Evolutionary conservation across 2,797 vertebrate genomes (phyloP), one percentile per base, ranked within the genome.

Genomic region (Sitta carolinensis): DNA sequence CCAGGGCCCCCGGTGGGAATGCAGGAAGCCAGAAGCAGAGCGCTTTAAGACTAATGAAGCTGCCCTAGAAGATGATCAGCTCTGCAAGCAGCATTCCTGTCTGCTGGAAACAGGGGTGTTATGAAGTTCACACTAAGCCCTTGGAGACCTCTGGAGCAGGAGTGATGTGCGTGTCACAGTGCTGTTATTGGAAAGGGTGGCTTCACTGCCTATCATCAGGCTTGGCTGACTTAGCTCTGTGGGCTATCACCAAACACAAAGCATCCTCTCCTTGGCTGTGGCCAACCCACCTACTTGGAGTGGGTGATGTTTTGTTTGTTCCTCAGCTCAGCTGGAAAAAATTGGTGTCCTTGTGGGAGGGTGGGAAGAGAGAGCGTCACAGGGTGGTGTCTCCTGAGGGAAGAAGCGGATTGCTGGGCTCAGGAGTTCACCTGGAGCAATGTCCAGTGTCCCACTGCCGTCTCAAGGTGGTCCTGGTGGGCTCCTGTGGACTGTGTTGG

Each of bases 271-370:
- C 72, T 72, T 2, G 75, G 54, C 84, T 2, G 0, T 69, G 78
- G 81, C 88, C 70, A 95, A 23, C 76, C 87, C 87, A 87, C 82
- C 89, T 87, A n/a, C 84, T 83, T 62, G 78, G 61, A 89, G 93
- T 93, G 86, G 88, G 90, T 84, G 93, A 93, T 79, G 90, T 76
- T 90, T 93, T 91, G 90, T 90, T 96, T 91, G 91, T 89, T 95
- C 88, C 92, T 89, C 61, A 38, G 79, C 86, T 90, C 92, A 83
- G 72, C 92, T 94, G 95, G 94, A 83, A 87, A 73, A 94, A 94
- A 55, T 77, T 47, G 85, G 68, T 38, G 84, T 93, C 90, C 67
- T 52, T 43, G 95, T 96, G 73, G 88, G 94, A 96, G 70, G 66
- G 84, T 84, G 93, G 86, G 81, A 91, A 93, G 63, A 79, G 57